A percentile compares a stretch with the other conserved stretches of the same genome.
Evolutionary conservation across 2,113 vertebrate genomes (phyloP).

Genomic region (Corynorhinus townsendii): DNA sequence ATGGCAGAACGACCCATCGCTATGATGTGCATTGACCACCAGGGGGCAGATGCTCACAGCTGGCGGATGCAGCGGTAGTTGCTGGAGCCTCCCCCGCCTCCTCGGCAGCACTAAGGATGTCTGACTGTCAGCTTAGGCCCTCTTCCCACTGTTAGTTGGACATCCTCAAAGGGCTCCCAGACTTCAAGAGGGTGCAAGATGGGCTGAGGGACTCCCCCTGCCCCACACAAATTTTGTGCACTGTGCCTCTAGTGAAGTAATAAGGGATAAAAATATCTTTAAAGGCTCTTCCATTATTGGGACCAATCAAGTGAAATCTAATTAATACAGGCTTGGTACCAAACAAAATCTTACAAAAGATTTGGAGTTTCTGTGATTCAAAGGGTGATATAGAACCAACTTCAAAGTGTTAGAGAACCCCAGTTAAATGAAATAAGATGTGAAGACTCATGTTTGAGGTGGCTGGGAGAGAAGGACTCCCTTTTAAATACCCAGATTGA

Average conservation of each 20-base stretch:
- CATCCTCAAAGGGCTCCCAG: no score
- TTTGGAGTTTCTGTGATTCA: not conserved
- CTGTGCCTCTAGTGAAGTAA: not conserved
- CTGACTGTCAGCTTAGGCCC: no score
- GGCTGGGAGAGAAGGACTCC: not conserved
- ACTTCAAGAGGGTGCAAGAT: no score
- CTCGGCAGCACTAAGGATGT: no score
- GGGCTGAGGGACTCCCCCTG: no score
- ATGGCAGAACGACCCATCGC: fast-evolving
- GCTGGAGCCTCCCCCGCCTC: no score
- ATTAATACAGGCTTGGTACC: not conserved
- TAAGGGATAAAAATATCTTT: not conserved
- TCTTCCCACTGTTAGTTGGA: no score
- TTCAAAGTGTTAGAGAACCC: not conserved
- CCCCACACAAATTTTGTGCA: no score
- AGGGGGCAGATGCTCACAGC: no score
- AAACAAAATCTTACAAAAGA: not conserved
- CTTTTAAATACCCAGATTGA: not conserved
- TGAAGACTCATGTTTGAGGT: not conserved
- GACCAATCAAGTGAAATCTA: not conserved
- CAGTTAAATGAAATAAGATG: not conserved
- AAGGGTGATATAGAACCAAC: not conserved
- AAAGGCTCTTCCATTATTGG: not conserved
- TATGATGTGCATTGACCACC: no score
- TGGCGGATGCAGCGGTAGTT: no score